Conservation (phyloP, 1,140 invertebrate species). For the Drosophila ogumai region DNA sequence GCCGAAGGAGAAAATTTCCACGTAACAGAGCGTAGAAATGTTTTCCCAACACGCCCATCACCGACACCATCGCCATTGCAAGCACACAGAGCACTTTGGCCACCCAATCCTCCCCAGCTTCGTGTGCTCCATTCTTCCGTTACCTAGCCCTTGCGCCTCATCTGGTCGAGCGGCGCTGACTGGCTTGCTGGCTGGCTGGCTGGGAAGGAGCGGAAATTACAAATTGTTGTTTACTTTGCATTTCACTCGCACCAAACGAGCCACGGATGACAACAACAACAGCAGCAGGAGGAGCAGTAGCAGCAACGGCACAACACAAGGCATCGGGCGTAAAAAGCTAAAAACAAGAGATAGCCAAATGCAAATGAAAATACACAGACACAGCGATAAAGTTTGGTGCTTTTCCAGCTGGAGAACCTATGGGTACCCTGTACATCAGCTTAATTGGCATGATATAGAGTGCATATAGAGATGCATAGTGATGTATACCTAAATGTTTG, state of each 20-base stretch:
- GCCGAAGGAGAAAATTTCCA: constrained; percentile 76
- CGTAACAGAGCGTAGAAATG: constrained; percentile 76
- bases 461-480: neutral
- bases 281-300: neutral
- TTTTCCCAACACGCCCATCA: constrained; percentile 49
- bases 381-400: constrained; percentile 9
- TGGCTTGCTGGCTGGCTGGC: constrained; percentile 5
- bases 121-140: constrained; percentile 4
- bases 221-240: constrained; percentile 80
- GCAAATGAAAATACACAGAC: constrained; percentile 54
- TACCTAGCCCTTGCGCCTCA: constrained; percentile 26
- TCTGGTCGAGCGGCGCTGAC: constrained; percentile 18
- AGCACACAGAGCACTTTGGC: neutral
- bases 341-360: constrained; percentile 33
- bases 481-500: neutral
- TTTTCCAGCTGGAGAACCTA: neutral
- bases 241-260: constrained; percentile 67
- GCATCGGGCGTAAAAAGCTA: constrained; percentile 40
- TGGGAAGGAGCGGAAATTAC: constrained; percentile 73
- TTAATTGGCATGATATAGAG: neutral
- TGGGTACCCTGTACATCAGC: constrained; percentile 2
- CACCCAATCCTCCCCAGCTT: constrained; percentile 3
- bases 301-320: constrained; percentile 22
- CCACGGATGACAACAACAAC: constrained; percentile 44
- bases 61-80: constrained; percentile 2